Evolutionary conservation across 2,888 invertebrate genomes (phyloP), one percentile per base, ranked within the genome.

Genomic region (Griposia aprilina): DNA sequence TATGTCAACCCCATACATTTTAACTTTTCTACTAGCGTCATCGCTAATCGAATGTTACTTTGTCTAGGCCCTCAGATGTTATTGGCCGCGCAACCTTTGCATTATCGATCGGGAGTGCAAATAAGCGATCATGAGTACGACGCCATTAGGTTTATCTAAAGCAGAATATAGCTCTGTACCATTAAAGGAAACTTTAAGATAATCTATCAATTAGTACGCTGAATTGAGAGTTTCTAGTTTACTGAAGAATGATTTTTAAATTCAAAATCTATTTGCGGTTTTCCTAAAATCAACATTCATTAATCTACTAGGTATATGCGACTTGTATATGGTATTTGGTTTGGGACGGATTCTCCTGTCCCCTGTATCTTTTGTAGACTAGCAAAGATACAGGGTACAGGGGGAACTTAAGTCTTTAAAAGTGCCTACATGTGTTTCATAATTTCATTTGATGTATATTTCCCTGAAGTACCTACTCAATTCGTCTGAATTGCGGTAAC

Each of bases 41-140:
- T n/a, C n/a, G n/a, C n/a, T n/a, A n/a, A n/a, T n/a, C n/a, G n/a
- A n/a, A n/a, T n/a, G n/a, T n/a, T n/a, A n/a, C n/a, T n/a, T n/a
- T n/a, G n/a, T n/a, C n/a, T n/a, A n/a, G n/a, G n/a, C n/a, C n/a
- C n/a, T n/a, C n/a, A n/a, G 30, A 26, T 20, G 80, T 60, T 74
- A 74, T 41, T 50, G 81, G 13, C 52, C 48, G 26, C n/a, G 4
- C 55, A 81, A 80, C 81, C 75, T 80, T 57, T 68, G 55, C 30
- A 41, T 41, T 67, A 67, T 74, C 81, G 55, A 74, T 74, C 48
- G 17, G n/a, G n/a, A 67, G 74, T 81, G 72, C 65, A 65, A 79
- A 45, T 30, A 26, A 52, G 20, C 41, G 30, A 59, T 60, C 79
- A 68, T 45, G 30, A 52, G 63, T 45, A n/a, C 50, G 45, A 36